Evolutionary conservation across 1,140 invertebrate species (phyloP).

Genomic region (Dendrolimus kikuchii): DNA sequence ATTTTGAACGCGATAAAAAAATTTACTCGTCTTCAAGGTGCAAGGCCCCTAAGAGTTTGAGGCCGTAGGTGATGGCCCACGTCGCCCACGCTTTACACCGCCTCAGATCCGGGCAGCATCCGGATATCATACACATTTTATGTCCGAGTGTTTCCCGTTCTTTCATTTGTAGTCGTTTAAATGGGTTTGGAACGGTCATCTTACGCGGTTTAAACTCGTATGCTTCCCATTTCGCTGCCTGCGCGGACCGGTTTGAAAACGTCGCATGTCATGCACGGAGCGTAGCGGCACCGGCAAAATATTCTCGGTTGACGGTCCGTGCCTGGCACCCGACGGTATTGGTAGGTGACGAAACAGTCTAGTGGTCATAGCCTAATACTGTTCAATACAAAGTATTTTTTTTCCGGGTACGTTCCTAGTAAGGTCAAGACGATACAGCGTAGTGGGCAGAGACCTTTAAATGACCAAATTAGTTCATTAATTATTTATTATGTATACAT

Average conservation of each 20-base stretch:
- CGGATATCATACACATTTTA: too few species aligned
- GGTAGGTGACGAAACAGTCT: conserved; percentile 8
- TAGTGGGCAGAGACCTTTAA: conserved; percentile 5
- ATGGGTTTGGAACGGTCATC: background rate
- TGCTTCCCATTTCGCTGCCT: too few species aligned
- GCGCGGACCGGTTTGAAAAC: conserved; percentile 8
- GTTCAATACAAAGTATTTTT: conserved; percentile 12
- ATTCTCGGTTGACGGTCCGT: conserved; percentile 10
- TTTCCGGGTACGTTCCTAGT: conserved; percentile 7
- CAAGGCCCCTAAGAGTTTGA: too few species aligned
- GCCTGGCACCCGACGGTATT: conserved; percentile 10
- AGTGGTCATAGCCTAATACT: conserved; percentile 11
- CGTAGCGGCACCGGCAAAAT: conserved; percentile 8
- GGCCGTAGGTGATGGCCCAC: too few species aligned
- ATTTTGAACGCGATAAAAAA: too few species aligned
- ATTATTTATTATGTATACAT: too few species aligned
- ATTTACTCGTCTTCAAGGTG: too few species aligned
- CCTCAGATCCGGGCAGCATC: too few species aligned
- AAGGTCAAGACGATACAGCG: conserved; percentile 4
- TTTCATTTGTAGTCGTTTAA: too few species aligned
- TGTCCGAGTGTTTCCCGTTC: too few species aligned
- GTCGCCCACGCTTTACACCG: too few species aligned
- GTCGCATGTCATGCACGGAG: conserved; percentile 10
- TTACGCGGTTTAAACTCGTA: conserved; percentile 10
- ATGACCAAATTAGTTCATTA: too few species aligned